Evolutionary conservation across 2,113 vertebrate species (phyloP).

Genomic region (pig (Sus scrofa)): T2T-Sscrofa CM000826.6:46647501-46648000

Average conservation of each 20-base stretch:
- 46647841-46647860: not conserved
- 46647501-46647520: not conserved
- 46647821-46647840: too few relatives aligned
- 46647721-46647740: not conserved
- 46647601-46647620: not conserved
- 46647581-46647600: not conserved
- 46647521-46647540: not conserved
- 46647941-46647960: not conserved
- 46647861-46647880: not conserved
- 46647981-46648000: accelerated
- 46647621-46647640: not conserved
- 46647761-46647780: not conserved
- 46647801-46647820: not conserved
- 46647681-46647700: not conserved
- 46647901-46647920: not conserved
- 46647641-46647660: not conserved
- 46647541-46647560: not conserved
- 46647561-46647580: not conserved
- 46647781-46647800: not conserved
- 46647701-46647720: not conserved
- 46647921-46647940: not conserved
- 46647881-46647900: not conserved
- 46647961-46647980: not conserved
- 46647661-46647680: not conserved
- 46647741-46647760: not conserved